Conservation (phyloP, 2,888 invertebrate species). For the Ophion slaviceki region DNA sequence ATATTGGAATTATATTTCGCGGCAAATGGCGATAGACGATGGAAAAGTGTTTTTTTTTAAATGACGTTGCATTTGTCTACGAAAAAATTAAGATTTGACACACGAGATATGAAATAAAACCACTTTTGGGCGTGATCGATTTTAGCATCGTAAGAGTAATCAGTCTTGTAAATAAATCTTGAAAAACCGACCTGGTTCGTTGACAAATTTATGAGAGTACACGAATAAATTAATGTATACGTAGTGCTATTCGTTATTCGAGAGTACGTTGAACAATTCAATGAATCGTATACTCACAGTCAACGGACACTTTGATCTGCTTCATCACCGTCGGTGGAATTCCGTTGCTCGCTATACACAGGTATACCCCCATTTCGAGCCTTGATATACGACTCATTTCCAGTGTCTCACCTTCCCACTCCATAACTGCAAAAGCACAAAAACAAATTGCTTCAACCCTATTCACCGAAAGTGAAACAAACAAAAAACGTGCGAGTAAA, state of each 20-base stretch:
- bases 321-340: slow-evolving; percentile 96
- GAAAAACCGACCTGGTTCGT: neutral
- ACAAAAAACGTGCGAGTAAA: neutral
- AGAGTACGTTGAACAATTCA: neutral
- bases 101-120: neutral
- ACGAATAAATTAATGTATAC: neutral
- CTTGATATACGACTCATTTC: slow-evolving; percentile 94
- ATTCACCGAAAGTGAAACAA: neutral
- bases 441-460: neutral
- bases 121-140: neutral
- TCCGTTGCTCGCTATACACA: slow-evolving; percentile 96
- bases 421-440: slow-evolving; percentile 86
- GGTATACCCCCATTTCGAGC: slow-evolving; percentile 95
- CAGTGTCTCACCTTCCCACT: slow-evolving; percentile 93
- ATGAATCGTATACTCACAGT: slow-evolving; percentile 89
- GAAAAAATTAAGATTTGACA: neutral
- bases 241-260: neutral
- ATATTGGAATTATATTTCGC: neutral
- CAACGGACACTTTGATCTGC: slow-evolving; percentile 96
- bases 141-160: neutral
- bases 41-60: neutral
- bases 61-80: neutral
- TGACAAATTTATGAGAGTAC: neutral
- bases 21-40: neutral
- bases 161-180: neutral